phyloP scores from a whole-genome alignment of 2,113 vertebrate genomes.

The Brienomyrus brachyistius region DNA sequence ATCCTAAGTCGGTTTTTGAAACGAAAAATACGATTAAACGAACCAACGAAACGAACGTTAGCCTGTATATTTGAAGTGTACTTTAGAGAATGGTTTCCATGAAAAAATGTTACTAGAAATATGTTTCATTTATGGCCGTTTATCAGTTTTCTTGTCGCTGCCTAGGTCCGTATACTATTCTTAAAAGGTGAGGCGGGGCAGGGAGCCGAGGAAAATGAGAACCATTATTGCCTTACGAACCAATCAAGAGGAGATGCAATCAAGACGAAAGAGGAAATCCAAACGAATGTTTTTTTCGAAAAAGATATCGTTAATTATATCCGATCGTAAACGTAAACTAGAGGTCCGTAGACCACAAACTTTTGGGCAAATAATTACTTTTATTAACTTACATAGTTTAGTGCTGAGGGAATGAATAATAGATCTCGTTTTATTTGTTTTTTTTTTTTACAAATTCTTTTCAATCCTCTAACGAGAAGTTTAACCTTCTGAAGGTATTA shows the following conservation, averaged over 20 bases:
- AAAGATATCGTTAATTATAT: slow-evolving; percentile 13
- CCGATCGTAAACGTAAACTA: neutral
- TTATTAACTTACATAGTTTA: neutral
- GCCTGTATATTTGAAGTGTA: neutral
- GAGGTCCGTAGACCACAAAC: neutral
- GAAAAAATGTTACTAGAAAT: neutral
- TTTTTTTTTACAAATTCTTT: neutral
- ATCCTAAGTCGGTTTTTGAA: neutral
- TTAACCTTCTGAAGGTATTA: neutral
- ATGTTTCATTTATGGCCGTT: neutral
- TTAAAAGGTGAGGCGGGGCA: neutral
- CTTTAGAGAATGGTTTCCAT: neutral
- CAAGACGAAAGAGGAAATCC: slow-evolving; percentile 4
- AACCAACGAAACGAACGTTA: neutral
- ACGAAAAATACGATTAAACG: neutral
- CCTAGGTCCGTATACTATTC: neutral
- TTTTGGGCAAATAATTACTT: neutral
- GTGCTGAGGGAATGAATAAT: too few relatives aligned
- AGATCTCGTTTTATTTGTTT: neutral
- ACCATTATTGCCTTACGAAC: neutral
- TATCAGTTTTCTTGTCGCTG: neutral
- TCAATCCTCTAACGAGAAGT: neutral
- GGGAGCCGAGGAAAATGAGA: neutral
- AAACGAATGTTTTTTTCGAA: neutral
- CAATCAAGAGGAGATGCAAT: slow-evolving; percentile 7